Percentiles rank a stretch among this genome's conserved stretches.
Evolutionary conservation across 2,888 invertebrate genomes (phyloP).

Genomic region (Sceliomorpha sp.): DNA sequence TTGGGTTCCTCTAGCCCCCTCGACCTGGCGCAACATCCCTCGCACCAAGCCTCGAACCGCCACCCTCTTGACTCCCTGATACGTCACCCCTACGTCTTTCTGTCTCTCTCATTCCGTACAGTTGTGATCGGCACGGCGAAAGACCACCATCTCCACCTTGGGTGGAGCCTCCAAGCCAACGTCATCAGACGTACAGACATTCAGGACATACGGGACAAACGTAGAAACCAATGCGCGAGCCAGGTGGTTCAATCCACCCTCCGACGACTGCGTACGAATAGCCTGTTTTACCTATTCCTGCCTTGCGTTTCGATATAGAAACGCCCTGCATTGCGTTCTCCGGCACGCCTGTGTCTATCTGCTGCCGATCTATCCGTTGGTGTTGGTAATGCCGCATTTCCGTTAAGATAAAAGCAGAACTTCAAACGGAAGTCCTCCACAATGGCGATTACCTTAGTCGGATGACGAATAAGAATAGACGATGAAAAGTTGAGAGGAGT

Average conservation of each 20-base stretch:
- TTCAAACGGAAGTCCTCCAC: too few species aligned
- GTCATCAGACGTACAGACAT: constrained; percentile 78
- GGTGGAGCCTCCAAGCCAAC: constrained; percentile 76
- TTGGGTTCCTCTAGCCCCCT: constrained; percentile 34
- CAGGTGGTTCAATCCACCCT: constrained; percentile 56
- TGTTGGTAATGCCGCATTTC: too few species aligned
- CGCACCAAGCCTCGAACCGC: constrained; percentile 24
- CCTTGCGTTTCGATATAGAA: constrained; percentile 41
- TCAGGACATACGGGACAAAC: constrained; percentile 74
- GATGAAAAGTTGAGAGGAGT: too few species aligned
- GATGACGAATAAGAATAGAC: too few species aligned
- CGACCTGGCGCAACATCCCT: constrained; percentile 43
- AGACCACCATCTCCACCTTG: constrained; percentile 64
- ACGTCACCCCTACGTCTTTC: too few species aligned
- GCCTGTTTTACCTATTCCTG: constrained; percentile 50
- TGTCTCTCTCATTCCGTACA: constrained; percentile 29
- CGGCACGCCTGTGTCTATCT: constrained; percentile 46
- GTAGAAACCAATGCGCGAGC: constrained; percentile 78
- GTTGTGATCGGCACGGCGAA: constrained; percentile 33
- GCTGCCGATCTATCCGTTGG: constrained; percentile 40
- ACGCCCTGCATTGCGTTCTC: constrained; percentile 50
- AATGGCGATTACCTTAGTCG: too few species aligned
- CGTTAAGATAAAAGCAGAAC: too few species aligned
- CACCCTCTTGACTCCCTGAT: constrained; percentile 28
- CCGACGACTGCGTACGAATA: constrained; percentile 72